Evolutionary conservation across 2,797 vertebrate species (phyloP).

Genomic region (Chaunax sp.): DNA sequence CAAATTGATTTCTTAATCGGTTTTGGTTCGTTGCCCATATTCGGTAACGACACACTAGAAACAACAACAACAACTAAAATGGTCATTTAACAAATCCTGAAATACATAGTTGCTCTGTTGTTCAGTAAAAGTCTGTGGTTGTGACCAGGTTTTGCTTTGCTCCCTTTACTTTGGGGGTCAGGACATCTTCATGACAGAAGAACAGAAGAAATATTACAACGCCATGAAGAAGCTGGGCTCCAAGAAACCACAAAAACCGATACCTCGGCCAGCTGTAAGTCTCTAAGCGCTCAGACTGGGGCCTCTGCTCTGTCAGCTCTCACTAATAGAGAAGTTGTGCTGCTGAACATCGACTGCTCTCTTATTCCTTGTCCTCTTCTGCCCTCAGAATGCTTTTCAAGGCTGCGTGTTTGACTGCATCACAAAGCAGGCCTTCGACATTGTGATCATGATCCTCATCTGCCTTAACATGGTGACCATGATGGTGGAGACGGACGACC

Average conservation of each 20-base stretch:
- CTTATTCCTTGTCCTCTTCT: neutral
- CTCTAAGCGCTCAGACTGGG: neutral
- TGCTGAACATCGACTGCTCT: neutral
- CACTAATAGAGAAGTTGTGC: neutral
- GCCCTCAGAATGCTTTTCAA: conserved; percentile 93
- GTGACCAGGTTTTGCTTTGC: conserved; percentile 67
- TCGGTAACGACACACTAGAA: too few relatives aligned
- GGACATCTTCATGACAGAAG: conserved; percentile 99
- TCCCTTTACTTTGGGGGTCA: conserved; percentile 96
- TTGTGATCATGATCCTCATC: conserved; percentile 98
- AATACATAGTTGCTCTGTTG: too few relatives aligned
- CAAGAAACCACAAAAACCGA: conserved; percentile 99
- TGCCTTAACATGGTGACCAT: conserved; percentile 99
- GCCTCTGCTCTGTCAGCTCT: neutral
- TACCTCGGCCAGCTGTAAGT: conserved; percentile 91
- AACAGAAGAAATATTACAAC: conserved; percentile 99
- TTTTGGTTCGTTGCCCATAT: too few relatives aligned
- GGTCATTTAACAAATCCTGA: too few relatives aligned
- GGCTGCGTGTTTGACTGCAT: conserved; percentile 97
- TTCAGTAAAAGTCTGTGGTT: conserved; percentile 66
- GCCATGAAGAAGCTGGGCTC: conserved; percentile 99
- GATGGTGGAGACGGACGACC: conserved; percentile 99
- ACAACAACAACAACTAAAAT: too few relatives aligned
- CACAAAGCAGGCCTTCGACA: conserved; percentile 97
- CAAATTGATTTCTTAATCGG: too few relatives aligned